These are phyloP conservation scores for Gymnocheta viridis DNA, from an alignment of 2,888 invertebrate genomes.

Conservation along the genomic window DNA sequence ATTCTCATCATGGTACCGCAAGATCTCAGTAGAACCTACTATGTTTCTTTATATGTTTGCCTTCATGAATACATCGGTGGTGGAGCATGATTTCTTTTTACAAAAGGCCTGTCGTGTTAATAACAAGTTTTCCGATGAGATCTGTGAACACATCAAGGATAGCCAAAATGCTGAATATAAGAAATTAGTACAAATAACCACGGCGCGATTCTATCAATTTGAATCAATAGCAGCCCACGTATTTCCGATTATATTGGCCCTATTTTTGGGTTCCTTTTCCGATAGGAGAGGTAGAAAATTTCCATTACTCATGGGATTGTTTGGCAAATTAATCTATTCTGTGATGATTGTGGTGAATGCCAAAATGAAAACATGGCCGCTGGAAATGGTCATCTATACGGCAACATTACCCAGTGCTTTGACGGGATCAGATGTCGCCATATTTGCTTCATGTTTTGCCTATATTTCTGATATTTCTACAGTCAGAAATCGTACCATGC, in stretches of 20 bases:
- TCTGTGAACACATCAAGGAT: constrained; percentile 86
- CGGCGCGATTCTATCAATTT: constrained; percentile 90
- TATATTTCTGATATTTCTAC: constrained; percentile 91
- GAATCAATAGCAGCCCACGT: constrained; percentile 88
- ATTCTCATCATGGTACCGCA: constrained; percentile 70
- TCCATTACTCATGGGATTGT: constrained; percentile 87
- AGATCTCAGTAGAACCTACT: constrained; percentile 91
- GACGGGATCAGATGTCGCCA: constrained; percentile 90
- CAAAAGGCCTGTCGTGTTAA: constrained; percentile 90
- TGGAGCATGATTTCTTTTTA: constrained; percentile 90
- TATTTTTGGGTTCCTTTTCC: constrained; percentile 92
- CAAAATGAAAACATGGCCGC: constrained; percentile 86
- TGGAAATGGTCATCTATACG: constrained; percentile 88
- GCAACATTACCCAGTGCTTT: constrained; percentile 90
- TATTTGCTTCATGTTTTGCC: constrained; percentile 90
- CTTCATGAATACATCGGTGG: constrained; percentile 90
- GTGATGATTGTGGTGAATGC: constrained; percentile 89
- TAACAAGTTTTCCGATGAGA: constrained; percentile 86
- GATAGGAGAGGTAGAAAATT: constrained; percentile 90
- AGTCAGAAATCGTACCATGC: constrained; percentile 86
- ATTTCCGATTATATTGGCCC: constrained; percentile 88
- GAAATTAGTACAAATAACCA: constrained; percentile 87
- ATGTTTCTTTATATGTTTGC: constrained; percentile 95
- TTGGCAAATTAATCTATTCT: constrained; percentile 90
- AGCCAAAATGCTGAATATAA: constrained; percentile 84